These are phyloP conservation scores for Pardalotus punctatus DNA, from an alignment of 2,113 vertebrate species.

Conservation along the genomic window DNA sequence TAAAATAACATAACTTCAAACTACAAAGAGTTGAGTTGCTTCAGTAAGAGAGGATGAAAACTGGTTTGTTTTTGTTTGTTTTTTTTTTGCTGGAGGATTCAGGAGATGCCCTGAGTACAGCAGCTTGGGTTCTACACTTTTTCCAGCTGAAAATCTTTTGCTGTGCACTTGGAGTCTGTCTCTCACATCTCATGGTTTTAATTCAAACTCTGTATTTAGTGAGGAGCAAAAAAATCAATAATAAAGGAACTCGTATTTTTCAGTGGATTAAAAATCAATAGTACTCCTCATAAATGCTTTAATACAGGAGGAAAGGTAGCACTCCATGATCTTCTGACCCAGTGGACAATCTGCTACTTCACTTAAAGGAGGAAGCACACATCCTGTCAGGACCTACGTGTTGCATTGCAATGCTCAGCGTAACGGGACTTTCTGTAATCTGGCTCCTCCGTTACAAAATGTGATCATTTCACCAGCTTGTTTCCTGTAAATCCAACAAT, in stretches of 20 bases:
- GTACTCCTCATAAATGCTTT: neutral
- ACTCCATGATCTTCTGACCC: neutral
- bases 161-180: neutral
- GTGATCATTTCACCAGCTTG: neutral
- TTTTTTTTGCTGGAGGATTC: neutral
- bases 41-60: neutral
- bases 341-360: neutral
- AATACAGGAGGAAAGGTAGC: neutral
- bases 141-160: neutral
- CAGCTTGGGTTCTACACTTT: neutral
- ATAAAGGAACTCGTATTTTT: neutral
- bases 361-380: neutral
- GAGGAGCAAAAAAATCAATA: neutral
- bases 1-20: neutral
- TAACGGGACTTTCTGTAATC: neutral
- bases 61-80: neutral
- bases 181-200: neutral
- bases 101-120: neutral
- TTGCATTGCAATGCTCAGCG: neutral
- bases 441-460: neutral
- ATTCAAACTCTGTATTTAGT: neutral
- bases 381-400: neutral
- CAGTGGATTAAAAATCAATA: constrained; percentile 32
- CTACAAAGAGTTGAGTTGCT: neutral
- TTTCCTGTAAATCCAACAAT: constrained; percentile 25